Percentiles rank a stretch among this genome's conserved stretches.
Conservation (phyloP, 2,888 invertebrate species). For the Eilema caniola region DNA sequence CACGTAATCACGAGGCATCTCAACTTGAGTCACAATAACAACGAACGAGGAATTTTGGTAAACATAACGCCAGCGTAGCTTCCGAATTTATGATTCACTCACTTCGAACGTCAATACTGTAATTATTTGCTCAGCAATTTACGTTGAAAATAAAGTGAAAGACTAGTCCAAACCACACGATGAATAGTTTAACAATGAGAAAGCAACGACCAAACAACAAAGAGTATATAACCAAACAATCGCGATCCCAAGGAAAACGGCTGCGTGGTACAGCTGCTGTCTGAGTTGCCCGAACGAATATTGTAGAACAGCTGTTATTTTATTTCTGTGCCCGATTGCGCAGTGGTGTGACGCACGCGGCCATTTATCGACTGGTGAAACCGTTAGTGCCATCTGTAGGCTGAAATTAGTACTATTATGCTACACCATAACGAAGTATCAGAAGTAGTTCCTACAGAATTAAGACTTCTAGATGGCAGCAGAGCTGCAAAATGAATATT, state of each 20-base stretch:
- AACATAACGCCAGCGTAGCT: slow-evolving; percentile 79
- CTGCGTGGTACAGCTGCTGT: slow-evolving; percentile 79
- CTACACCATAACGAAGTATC: background rate
- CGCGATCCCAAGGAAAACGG: slow-evolving; percentile 82
- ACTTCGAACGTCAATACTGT: slow-evolving; percentile 78
- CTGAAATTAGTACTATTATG: background rate
- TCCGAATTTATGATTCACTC: slow-evolving; percentile 76
- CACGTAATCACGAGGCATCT: slow-evolving; percentile 84
- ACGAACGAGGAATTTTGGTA: slow-evolving; percentile 79
- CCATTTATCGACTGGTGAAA: slow-evolving; percentile 71
- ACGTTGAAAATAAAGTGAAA: slow-evolving; percentile 70
- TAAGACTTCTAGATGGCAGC: slow-evolving; percentile 5
- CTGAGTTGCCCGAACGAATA: slow-evolving; percentile 85
- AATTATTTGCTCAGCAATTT: slow-evolving; percentile 63
- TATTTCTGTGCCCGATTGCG: slow-evolving; percentile 85
- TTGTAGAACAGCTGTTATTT: slow-evolving; percentile 85
- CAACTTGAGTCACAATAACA: slow-evolving; percentile 82
- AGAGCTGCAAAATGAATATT: background rate
- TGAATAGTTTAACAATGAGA: slow-evolving; percentile 77
- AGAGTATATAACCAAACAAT: slow-evolving; percentile 83
- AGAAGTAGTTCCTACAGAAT: background rate
- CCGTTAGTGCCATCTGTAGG: slow-evolving; percentile 52
- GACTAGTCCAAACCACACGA: slow-evolving; percentile 69
- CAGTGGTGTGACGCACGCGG: slow-evolving; percentile 79
- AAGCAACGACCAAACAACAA: slow-evolving; percentile 77